A percentile compares a stretch with the other conserved stretches of the same genome.
These are phyloP conservation scores for Atlantisia rogersi DNA, from an alignment of 2,113 vertebrate genomes.

Conservation along the genomic window DNA sequence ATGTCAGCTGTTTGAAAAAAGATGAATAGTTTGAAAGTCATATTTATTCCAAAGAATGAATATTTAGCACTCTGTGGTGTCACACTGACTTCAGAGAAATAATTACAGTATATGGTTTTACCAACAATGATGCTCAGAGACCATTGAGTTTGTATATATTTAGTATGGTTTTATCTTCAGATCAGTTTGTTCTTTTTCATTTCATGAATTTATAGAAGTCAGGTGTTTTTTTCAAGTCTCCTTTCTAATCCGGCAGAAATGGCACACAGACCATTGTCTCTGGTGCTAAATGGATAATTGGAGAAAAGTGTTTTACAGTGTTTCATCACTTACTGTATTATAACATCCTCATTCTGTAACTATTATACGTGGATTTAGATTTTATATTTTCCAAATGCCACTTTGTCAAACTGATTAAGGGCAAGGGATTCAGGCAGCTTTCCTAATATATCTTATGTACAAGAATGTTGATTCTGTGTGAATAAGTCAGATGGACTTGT, in stretches of 20 bases:
- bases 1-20: constrained; percentile 77
- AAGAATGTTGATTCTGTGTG: background rate
- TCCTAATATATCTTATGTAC: background rate
- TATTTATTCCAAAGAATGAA: constrained; percentile 76
- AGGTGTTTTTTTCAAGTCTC: constrained; percentile 35
- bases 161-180: constrained; percentile 54
- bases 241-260: constrained; percentile 44
- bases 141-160: constrained; percentile 51
- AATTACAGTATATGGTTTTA: constrained; percentile 72
- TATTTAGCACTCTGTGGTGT: constrained; percentile 72
- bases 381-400: constrained; percentile 2
- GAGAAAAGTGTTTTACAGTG: background rate
- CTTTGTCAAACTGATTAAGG: background rate
- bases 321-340: constrained; percentile 24
- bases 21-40: constrained; percentile 77
- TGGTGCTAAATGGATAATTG: constrained; percentile 43
- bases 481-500: background rate
- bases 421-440: background rate
- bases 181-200: constrained; percentile 58
- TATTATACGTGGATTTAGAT: background rate
- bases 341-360: background rate
- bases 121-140: constrained; percentile 41
- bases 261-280: background rate
- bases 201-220: constrained; percentile 56
- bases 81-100: constrained; percentile 68